Conservation (phyloP, 2,113 vertebrate genomes). For the Petromus typicus region DNA sequence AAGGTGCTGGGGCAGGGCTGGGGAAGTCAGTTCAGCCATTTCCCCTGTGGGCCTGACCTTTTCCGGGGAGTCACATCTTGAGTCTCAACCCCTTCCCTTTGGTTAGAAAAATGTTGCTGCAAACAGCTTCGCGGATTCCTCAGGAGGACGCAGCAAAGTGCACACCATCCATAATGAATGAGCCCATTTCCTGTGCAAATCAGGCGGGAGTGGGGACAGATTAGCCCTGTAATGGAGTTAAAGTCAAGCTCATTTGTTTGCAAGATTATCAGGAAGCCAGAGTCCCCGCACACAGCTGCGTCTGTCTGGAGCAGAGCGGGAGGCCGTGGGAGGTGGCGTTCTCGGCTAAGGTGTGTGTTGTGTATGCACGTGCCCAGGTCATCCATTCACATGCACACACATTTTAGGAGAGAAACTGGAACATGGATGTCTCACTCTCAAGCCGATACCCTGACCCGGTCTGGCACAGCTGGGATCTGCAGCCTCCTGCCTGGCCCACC, state of each 20-base stretch:
- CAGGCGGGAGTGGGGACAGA: conserved; percentile 70
- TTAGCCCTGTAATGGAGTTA: conserved; percentile 73
- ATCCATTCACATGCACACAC: neutral
- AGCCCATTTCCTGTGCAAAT: conserved; percentile 77
- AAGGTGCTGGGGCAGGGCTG: neutral
- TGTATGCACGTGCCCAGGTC: fast-evolving
- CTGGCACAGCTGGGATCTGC: neutral
- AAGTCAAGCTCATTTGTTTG: conserved; percentile 81
- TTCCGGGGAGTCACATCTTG: conserved; percentile 22
- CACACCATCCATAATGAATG: conserved; percentile 79
- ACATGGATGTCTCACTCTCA: neutral
- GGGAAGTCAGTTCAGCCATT: neutral
- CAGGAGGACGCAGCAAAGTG: conserved; percentile 55
- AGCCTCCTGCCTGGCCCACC: neutral
- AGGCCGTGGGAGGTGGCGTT: fast-evolving
- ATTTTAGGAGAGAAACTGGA: neutral
- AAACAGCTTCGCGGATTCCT: conserved; percentile 37
- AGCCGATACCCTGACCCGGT: neutral
- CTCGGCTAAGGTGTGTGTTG: neutral
- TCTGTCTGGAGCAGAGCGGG: neutral
- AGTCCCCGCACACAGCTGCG: conserved; percentile 33
- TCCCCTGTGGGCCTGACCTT: neutral
- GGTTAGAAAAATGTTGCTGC: conserved; percentile 71
- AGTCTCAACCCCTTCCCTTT: conserved; percentile 5
- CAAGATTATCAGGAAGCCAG: conserved; percentile 66